Conservation (phyloP, 2,113 vertebrate genomes). For the Ranitomeya imitator region DNA sequence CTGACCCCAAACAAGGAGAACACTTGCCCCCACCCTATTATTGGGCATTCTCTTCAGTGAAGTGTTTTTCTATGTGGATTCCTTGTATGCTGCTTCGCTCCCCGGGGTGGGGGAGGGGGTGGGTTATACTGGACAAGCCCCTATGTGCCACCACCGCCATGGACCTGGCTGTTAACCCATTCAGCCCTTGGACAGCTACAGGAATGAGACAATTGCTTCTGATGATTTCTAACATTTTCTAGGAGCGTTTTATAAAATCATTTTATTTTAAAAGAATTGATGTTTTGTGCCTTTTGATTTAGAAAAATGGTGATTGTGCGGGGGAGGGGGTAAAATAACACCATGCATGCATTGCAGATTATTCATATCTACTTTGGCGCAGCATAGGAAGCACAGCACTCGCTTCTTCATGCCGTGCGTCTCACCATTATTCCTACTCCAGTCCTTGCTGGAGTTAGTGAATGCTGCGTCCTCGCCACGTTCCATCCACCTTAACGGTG, state of each 20-base stretch:
- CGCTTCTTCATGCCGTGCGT: too few species aligned
- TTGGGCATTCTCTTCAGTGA: too few species aligned
- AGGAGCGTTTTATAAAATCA: neutral
- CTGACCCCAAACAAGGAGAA: neutral
- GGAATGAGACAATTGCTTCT: neutral
- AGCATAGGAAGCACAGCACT: too few species aligned
- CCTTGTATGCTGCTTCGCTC: neutral
- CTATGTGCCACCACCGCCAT: neutral
- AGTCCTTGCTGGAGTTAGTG: too few species aligned
- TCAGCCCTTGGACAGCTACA: neutral
- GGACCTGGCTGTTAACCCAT: neutral
- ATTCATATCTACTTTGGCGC: too few species aligned
- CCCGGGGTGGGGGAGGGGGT: too few species aligned
- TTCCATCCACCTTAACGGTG: too few species aligned
- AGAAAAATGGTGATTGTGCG: neutral
- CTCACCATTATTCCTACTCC: too few species aligned
- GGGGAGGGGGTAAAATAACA: neutral
- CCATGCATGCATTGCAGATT: too few species aligned
- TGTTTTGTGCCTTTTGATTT: neutral
- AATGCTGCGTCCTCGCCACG: too few species aligned
- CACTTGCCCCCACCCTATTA: neutral
- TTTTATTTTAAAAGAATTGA: neutral
- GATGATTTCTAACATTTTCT: neutral
- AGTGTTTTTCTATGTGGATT: neutral
- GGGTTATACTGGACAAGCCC: neutral